Percentiles rank a stretch among this genome's conserved stretches.
Evolutionary conservation across 2,113 vertebrate genomes (phyloP).

Genomic region (Trinectes maculatus): DNA sequence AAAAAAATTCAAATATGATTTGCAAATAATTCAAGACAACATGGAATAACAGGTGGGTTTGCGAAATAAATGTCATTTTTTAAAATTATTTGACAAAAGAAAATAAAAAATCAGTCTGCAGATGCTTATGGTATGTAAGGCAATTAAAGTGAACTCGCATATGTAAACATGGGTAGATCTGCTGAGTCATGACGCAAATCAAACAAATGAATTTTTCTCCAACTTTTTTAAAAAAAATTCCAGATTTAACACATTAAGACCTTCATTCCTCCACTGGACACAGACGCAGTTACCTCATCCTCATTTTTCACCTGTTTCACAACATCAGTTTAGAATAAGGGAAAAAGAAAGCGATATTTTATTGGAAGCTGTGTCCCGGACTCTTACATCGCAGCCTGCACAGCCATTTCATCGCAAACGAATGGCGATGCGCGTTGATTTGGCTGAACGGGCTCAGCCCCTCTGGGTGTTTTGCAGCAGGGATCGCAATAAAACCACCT

Average conservation of each 20-base stretch:
- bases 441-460: constrained; percentile 10
- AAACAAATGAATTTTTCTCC: neutral
- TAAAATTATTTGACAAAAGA: neutral
- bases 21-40: constrained; percentile 18
- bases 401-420: constrained; percentile 31
- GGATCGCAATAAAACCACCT: constrained; percentile 36
- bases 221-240: too few relatives aligned
- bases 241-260: neutral
- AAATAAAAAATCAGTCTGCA: neutral
- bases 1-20: constrained; percentile 9
- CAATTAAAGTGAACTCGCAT: too few relatives aligned
- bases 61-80: neutral
- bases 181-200: too few relatives aligned
- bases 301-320: constrained; percentile 17
- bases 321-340: constrained; percentile 25
- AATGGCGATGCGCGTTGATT: constrained; percentile 39
- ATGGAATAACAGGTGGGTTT: constrained; percentile 17
- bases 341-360: constrained; percentile 28
- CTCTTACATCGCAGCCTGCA: constrained; percentile 35
- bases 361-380: constrained; percentile 54
- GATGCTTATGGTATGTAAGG: neutral
- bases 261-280: neutral
- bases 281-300: constrained; percentile 24
- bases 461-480: constrained; percentile 24
- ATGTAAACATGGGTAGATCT: too few relatives aligned